phyloP scores from a whole-genome alignment of 2,888 invertebrate genomes.

The Synanthedon myopaeformis region DNA sequence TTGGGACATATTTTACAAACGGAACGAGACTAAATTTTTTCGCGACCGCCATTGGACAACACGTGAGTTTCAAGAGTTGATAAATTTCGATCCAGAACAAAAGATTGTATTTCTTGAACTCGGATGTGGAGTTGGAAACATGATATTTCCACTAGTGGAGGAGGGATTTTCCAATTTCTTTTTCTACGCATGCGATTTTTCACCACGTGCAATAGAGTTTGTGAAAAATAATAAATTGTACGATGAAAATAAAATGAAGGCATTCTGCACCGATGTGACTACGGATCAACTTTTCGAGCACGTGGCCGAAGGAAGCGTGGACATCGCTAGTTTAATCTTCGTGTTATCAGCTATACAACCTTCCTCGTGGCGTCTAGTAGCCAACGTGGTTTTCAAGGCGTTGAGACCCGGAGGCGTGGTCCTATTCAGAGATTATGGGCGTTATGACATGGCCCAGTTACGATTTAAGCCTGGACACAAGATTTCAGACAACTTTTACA shows the following conservation, averaged over 20 bases:
- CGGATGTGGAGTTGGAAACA: conserved; percentile 97
- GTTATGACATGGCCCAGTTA: conserved; percentile 96
- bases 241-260: conserved; percentile 73
- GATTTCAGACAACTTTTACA: conserved; percentile 92
- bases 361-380: conserved; percentile 76
- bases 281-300: conserved; percentile 73
- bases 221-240: conserved; percentile 79
- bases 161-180: conserved; percentile 75
- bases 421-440: conserved; percentile 92
- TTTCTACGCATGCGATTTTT: conserved; percentile 93
- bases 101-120: conserved; percentile 81
- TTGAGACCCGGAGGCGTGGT: conserved; percentile 83
- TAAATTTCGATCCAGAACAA: conserved; percentile 64
- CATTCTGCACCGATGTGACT: conserved; percentile 89
- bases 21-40: conserved; percentile 93
- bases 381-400: conserved; percentile 73
- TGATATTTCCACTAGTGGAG: conserved; percentile 90
- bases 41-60: conserved; percentile 97
- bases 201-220: conserved; percentile 89
- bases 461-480: conserved; percentile 94
- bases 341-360: conserved; percentile 96
- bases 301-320: conserved; percentile 65
- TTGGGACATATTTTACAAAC: conserved; percentile 97
- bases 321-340: conserved; percentile 92
- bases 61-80: conserved; percentile 89